Conservation (phyloP, 2,113 vertebrate genomes). For the Cyanistes caeruleus region DNA sequence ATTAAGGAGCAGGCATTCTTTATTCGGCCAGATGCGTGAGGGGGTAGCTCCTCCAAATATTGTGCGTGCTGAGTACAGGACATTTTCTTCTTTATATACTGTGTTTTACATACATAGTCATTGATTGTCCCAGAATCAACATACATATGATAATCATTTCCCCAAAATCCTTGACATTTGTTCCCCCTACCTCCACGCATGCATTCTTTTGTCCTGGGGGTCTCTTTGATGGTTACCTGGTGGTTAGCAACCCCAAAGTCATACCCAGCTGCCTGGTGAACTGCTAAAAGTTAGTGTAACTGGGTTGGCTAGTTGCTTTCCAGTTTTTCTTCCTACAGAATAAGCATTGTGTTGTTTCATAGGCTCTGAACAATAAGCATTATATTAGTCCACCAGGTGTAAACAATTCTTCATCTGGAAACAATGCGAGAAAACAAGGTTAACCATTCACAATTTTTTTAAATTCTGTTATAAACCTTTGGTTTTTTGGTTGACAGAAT, state of each 20-base stretch:
- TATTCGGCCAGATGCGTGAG: rapidly evolving
- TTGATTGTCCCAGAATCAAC: neutral
- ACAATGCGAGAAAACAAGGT: neutral
- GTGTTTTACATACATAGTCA: neutral
- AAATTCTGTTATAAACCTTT: neutral
- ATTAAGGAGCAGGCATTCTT: neutral
- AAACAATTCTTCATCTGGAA: neutral
- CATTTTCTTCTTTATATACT: neutral
- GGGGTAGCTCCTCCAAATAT: neutral
- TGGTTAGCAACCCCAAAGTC: neutral
- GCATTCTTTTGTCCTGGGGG: neutral
- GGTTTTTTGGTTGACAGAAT: neutral
- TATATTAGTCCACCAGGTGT: neutral
- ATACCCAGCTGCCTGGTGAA: neutral
- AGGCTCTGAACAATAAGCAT: neutral
- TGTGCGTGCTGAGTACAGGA: neutral
- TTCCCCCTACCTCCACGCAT: neutral
- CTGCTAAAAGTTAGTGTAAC: neutral
- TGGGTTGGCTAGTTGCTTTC: neutral
- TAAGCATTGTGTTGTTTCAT: neutral
- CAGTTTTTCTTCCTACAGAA: neutral
- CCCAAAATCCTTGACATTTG: neutral
- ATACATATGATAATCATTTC: neutral
- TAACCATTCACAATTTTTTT: neutral
- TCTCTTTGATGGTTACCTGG: neutral